Conservation (phyloP, 2,888 invertebrate genomes). For the Epirrhoe alternata region DNA sequence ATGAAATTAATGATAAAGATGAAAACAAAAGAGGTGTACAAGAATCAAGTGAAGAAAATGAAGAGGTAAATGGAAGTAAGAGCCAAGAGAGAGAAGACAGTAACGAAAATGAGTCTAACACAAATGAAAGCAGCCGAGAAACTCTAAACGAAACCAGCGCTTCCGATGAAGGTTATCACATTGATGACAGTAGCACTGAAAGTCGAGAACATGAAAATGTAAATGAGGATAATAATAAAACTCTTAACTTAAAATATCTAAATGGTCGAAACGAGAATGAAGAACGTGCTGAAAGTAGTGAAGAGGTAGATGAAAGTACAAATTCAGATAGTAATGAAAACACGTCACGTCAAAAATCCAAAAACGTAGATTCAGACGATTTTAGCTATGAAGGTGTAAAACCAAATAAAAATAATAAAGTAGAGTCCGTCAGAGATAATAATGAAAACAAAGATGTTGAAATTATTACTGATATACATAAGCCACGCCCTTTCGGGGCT, state of each 20-base stretch:
- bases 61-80: constrained; percentile 10
- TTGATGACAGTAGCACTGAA: constrained; percentile 21
- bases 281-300: constrained; percentile 36
- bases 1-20: constrained; percentile 12
- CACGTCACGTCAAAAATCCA: constrained; percentile 47
- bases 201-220: constrained; percentile 29
- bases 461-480: constrained; percentile 38
- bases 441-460: constrained; percentile 45
- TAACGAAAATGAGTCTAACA: constrained; percentile 23
- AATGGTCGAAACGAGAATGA: constrained; percentile 23
- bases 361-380: constrained; percentile 63
- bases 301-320: constrained; percentile 20
- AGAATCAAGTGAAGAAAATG: constrained; percentile 21
- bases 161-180: constrained; percentile 17
- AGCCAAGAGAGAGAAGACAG: constrained; percentile 17
- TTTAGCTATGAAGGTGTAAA: constrained; percentile 65
- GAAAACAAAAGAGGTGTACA: neutral
- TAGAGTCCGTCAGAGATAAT: constrained; percentile 53
- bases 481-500: constrained; percentile 33
- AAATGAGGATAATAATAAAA: constrained; percentile 20
- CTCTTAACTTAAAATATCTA: constrained; percentile 27
- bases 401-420: constrained; percentile 58
- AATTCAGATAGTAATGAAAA: constrained; percentile 6
- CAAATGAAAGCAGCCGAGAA: constrained; percentile 33
- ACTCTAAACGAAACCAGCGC: constrained; percentile 3